Evolutionary conservation across 1,140 invertebrate genomes (phyloP), one percentile per base, ranked within the genome.

Genomic region (Ganaspis sp.): DNA sequence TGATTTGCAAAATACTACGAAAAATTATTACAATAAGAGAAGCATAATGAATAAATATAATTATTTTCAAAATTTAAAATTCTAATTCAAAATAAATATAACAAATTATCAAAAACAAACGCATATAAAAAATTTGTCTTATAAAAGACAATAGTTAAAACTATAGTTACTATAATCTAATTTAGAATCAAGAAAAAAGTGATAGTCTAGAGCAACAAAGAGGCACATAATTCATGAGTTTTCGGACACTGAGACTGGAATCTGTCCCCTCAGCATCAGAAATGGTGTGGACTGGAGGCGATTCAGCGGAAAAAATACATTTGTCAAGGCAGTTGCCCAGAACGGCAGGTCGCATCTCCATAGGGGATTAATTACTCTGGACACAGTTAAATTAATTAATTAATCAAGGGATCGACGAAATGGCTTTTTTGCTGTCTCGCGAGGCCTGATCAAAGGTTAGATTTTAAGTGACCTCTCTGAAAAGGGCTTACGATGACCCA

Each of bases 301-400:
- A 90, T 88, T 89, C 87, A 88, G 88, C 88, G 77, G 79, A 89
- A 89, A 90, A 88, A 90, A 85, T 80, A 86, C 88, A 89, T 89
- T 89, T 89, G 85, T 90, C 87, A 89, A 82, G 38, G 58, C 70
- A 69, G 38, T 70, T 73, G 38, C 75, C 76, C 79, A 79, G 81
- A 81, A 79, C 80, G 80, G 69, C 81, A 64, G 58, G 58, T 74
- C 81, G 79, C 81, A 83, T 83, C 83, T 83, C 85, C 83, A 75
- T 78, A 77, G 79, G 82, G 86, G 87, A 90, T 89, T 90, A 90
- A 88, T 90, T 89, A 88, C 87, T 85, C 78, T 79, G 77, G 81
- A 80, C 82, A 70, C 79, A 73, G 74, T 4, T 12, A 79, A 79
- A 86, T 85, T 87, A 89, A 88, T 89, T 87, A 89, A 85, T 86